phyloP scores from a whole-genome alignment of 2,797 vertebrate species.

The Rhadinocentrus ornatus region DNA sequence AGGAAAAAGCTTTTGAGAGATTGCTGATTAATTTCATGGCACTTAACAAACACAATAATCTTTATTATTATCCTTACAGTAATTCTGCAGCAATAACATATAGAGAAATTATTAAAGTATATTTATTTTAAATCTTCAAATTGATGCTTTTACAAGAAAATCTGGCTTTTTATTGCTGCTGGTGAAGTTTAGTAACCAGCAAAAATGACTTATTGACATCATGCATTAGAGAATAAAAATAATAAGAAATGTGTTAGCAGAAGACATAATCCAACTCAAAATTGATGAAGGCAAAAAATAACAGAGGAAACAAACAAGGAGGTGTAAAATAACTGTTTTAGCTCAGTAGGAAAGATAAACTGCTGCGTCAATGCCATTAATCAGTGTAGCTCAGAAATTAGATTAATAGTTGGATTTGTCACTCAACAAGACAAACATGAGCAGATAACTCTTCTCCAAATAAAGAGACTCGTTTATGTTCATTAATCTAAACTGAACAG shows the following conservation, averaged over 20 bases:
- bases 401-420: neutral
- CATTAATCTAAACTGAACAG: constrained; percentile 13
- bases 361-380: neutral
- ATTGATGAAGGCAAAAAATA: no score
- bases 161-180: no score
- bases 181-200: no score
- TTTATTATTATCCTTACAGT: constrained; percentile 7
- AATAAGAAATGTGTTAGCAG: no score
- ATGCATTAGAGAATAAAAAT: no score
- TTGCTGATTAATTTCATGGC: no score
- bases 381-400: neutral
- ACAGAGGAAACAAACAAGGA: no score
- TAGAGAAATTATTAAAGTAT: neutral
- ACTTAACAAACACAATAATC: neutral
- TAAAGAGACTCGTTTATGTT: constrained; percentile 6
- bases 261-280: no score
- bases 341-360: neutral
- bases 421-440: neutral
- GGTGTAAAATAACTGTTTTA: no score
- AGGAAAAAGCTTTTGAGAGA: no score
- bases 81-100: constrained; percentile 27
- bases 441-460: neutral
- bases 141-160: no score
- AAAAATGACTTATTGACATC: no score
- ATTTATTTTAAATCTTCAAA: neutral